These are phyloP conservation scores for Aradophagus sp. DNA, from an alignment of 1,140 invertebrate genomes.

Conservation along the genomic window DNA sequence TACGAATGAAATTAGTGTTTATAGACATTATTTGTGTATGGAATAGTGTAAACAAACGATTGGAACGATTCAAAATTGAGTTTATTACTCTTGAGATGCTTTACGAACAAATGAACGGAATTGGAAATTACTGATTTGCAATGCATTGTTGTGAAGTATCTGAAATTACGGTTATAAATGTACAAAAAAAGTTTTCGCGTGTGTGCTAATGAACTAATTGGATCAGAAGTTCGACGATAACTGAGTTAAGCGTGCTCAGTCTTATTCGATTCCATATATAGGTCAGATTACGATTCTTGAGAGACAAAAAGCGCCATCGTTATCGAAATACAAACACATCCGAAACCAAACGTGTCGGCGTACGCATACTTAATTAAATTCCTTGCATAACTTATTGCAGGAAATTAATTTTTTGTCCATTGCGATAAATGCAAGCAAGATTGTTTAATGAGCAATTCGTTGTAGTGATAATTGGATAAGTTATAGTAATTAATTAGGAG, in stretches of 20 bases:
- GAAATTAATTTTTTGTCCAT: constrained; percentile 13
- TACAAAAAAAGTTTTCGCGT: background rate
- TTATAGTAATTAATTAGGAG: too few species aligned
- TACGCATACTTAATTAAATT: constrained; percentile 29
- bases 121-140: too few species aligned
- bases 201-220: constrained; percentile 1
- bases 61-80: too few species aligned
- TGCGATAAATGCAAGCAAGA: constrained; percentile 3
- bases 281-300: constrained; percentile 45
- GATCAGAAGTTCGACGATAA: constrained; percentile 43
- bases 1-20: too few species aligned
- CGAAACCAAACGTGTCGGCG: constrained; percentile 10
- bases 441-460: constrained; percentile 6
- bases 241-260: constrained; percentile 54
- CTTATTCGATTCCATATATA: constrained; percentile 47
- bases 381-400: constrained; percentile 10
- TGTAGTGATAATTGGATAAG: too few species aligned
- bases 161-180: too few species aligned
- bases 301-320: constrained; percentile 29
- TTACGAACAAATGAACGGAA: too few species aligned
- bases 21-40: too few species aligned
- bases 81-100: too few species aligned
- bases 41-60: too few species aligned
- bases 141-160: too few species aligned
- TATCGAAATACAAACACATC: constrained; percentile 32